Conservation (phyloP, 1,140 invertebrate species). For the Scaptomyza hsui region DNA sequence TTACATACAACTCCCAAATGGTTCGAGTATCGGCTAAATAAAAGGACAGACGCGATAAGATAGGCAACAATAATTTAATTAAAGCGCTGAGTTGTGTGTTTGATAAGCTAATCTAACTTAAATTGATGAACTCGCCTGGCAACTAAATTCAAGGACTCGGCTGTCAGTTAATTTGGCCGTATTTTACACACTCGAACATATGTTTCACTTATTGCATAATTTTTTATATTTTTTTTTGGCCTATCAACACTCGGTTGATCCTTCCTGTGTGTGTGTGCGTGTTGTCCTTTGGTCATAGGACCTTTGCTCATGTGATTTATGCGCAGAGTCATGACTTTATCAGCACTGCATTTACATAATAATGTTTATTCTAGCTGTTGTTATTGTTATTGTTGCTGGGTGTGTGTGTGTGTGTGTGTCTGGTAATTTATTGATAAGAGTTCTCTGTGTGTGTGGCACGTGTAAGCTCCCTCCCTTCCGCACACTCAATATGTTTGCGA, state of each 20-base stretch:
- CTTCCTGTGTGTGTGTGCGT: neutral
- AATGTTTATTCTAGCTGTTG: conserved; percentile 49
- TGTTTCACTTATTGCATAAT: neutral
- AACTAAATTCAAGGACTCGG: neutral
- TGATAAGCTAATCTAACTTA: conserved; percentile 2
- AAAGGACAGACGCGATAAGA: neutral
- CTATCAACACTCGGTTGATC: neutral
- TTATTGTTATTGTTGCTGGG: conserved; percentile 21
- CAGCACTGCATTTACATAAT: conserved; percentile 67
- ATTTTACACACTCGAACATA: conserved; percentile 2
- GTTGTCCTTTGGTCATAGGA: neutral
- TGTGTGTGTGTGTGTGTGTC: conserved; percentile 6
- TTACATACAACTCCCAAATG: conserved; percentile 5
- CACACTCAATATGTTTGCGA: conserved; percentile 71
- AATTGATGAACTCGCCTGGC: conserved; percentile 1
- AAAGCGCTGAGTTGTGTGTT: neutral
- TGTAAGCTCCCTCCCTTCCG: conserved; percentile 16
- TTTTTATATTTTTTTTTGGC: neutral
- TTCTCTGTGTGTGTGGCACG: conserved; percentile 27
- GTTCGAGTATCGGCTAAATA: neutral
- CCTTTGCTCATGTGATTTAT: conserved; percentile 57
- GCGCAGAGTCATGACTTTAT: conserved; percentile 61
- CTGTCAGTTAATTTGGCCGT: neutral
- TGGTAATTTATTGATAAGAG: conserved; percentile 77
- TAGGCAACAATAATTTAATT: neutral